Conservation (phyloP, 1,140 invertebrate species). For the Teleogryllus occipitalis region DNA sequence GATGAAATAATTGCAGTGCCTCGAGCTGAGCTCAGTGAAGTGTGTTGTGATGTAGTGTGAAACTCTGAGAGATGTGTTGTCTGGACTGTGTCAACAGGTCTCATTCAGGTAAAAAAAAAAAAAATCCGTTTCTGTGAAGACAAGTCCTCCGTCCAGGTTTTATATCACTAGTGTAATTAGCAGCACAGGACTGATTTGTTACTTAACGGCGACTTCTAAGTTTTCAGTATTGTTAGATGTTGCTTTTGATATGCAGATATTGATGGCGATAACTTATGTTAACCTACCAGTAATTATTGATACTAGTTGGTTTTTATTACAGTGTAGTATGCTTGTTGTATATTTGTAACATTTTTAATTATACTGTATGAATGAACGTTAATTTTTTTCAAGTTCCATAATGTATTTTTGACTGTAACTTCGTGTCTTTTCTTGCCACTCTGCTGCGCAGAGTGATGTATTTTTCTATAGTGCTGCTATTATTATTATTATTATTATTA, state of each 20-base stretch:
- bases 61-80: background rate
- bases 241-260: background rate
- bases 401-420: background rate
- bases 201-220: background rate
- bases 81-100: background rate
- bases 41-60: background rate
- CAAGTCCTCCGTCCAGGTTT: background rate
- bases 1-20: background rate
- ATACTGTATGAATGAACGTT: background rate
- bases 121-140: background rate
- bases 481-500: too few species aligned
- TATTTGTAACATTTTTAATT: background rate
- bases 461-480: constrained; percentile 5
- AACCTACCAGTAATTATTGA: background rate
- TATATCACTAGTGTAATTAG: constrained; percentile 5
- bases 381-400: background rate
- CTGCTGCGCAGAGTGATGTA: background rate
- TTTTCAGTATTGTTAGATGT: background rate
- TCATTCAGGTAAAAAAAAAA: background rate
- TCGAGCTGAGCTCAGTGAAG: background rate
- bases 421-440: background rate
- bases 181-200: constrained; percentile 1
- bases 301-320: background rate
- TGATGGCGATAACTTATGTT: background rate
- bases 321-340: background rate